Conservation (phyloP, 2,113 vertebrate genomes). For the Aramus guarauna region DNA sequence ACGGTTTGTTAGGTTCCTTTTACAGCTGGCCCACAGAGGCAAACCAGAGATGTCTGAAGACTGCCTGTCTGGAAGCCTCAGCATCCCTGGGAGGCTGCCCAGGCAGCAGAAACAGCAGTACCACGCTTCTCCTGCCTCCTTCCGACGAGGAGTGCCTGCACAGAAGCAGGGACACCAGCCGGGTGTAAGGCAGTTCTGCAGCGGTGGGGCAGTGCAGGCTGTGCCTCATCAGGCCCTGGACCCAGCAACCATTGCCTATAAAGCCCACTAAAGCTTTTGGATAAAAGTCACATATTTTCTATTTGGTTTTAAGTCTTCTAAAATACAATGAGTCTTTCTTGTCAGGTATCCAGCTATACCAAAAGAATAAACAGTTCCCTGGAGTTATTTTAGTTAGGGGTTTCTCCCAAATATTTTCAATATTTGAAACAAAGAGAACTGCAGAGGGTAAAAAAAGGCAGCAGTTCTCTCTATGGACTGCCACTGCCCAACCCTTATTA, state of each 20-base stretch:
- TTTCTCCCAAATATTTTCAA: neutral
- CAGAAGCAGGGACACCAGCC: neutral
- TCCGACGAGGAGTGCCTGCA: neutral
- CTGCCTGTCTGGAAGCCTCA: neutral
- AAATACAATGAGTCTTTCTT: neutral
- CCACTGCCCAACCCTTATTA: neutral
- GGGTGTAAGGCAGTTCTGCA: neutral
- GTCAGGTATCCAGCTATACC: neutral
- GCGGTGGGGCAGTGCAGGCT: accelerated
- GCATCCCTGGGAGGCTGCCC: neutral
- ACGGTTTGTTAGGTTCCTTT: neutral
- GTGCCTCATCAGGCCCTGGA: neutral
- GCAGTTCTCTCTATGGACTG: neutral
- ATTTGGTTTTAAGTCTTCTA: neutral
- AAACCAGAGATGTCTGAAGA: too few species aligned
- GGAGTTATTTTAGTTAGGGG: neutral
- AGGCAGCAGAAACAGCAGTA: neutral
- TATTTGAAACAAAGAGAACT: neutral
- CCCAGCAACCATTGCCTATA: neutral
- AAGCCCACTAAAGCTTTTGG: neutral
- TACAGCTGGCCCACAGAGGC: too few species aligned
- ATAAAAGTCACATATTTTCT: neutral
- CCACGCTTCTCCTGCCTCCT: neutral
- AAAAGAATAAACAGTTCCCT: neutral
- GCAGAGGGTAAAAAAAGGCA: neutral